These are phyloP conservation scores for Pararge aegeria DNA, from an alignment of 1,140 invertebrate genomes.

Conservation along the genomic window DNA sequence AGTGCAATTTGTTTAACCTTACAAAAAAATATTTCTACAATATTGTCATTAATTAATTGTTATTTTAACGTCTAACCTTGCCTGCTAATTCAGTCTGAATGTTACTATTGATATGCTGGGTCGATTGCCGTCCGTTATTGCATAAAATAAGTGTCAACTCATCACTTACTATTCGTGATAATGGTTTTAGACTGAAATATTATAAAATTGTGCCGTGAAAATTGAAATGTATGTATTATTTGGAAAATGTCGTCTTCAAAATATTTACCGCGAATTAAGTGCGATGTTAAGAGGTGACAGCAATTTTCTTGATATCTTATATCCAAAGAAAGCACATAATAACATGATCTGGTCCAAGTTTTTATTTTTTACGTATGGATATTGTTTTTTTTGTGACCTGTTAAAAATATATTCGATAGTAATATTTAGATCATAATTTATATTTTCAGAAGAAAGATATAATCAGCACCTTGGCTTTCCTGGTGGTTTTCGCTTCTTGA, in stretches of 20 bases:
- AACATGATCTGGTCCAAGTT: constrained; percentile 7
- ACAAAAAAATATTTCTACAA: no score
- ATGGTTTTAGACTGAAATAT: constrained; percentile 38
- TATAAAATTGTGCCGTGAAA: constrained; percentile 7
- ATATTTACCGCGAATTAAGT: constrained; percentile 48
- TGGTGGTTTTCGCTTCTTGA: constrained; percentile 30
- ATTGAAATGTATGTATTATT: neutral
- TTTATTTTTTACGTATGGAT: neutral
- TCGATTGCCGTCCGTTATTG: constrained; percentile 21
- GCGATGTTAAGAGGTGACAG: constrained; percentile 36
- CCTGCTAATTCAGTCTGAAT: constrained; percentile 41
- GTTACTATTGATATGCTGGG: constrained; percentile 20
- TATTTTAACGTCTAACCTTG: constrained; percentile 36
- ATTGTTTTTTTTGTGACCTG: neutral
- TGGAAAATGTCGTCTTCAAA: no score
- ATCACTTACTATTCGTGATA: constrained; percentile 36
- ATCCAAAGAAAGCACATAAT: constrained; percentile 45
- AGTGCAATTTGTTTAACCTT: no score
- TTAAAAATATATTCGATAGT: neutral
- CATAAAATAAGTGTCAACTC: constrained; percentile 36
- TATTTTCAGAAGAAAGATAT: neutral
- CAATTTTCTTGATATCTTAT: constrained; percentile 44
- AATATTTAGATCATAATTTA: neutral
- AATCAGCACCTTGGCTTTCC: constrained; percentile 7
- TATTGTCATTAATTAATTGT: no score